Evolutionary conservation across 2,888 invertebrate species (phyloP), one percentile per base, ranked within the genome.

Genomic region (Petrolisthes cinctipes): DNA sequence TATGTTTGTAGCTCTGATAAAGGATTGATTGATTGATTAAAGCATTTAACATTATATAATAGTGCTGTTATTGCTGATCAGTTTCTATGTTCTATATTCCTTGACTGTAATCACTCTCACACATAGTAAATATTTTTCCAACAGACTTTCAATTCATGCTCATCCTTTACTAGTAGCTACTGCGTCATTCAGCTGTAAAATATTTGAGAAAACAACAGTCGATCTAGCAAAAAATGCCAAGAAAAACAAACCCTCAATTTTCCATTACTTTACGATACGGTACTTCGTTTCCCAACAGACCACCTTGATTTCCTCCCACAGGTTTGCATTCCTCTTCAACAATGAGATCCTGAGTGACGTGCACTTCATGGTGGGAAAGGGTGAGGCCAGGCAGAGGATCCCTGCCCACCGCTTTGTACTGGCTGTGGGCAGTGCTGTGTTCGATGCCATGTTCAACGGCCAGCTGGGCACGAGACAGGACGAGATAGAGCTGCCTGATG

Each of bases 391-490:
- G 90, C 95, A 95, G 92, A 94, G 95, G 17, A 95, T 97, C 90
- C 96, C 96, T 0, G 97, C 97, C 0, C 96, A 96, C 91, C 96
- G 93, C 92, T 96, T 97, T 92, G 95, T 97, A 0, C 92, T 97
- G 66, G 96, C 96, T 0, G 95, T 96, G 9, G 96, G 97, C 1
- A 96, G 96, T 92, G 96, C 96, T 0, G 97, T 97, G 2, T 97
- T 97, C 92, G 96, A 97, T 92, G 96, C 96, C 7, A 96, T 97
- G 95, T 97, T 97, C 92, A 96, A 96, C 92, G 96, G 97, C 57
- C 95, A 95, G 0, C 93, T 96, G 91, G 85, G 86, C n/a, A 86
- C 90, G 0, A 86, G 94, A 88, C 94, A 95, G 82, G 94, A 95
- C 87, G 95, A 96, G 91, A 95, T 97, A 83, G 96, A 96, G 92